Percentiles rank a stretch among this genome's conserved stretches.
Evolutionary conservation across 2,888 invertebrate species (phyloP).

Genomic region (Trimorus sp.): DNA sequence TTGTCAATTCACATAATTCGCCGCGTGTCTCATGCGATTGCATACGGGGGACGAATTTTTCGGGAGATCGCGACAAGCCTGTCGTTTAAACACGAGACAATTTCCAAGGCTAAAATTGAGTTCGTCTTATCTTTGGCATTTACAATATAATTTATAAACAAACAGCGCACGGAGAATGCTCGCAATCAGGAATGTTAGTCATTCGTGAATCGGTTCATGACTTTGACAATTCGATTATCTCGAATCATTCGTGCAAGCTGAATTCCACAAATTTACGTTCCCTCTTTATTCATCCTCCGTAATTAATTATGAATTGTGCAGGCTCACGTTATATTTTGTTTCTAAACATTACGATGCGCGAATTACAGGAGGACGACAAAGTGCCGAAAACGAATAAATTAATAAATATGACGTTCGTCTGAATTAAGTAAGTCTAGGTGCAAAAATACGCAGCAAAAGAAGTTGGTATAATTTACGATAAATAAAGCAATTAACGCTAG

Average conservation of each 20-base stretch:
- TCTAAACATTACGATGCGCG: background rate
- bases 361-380: slow-evolving; percentile 32
- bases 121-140: slow-evolving; percentile 73
- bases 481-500: slow-evolving; percentile 46
- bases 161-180: slow-evolving; percentile 46
- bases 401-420: slow-evolving; percentile 22
- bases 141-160: slow-evolving; percentile 68
- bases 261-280: slow-evolving; percentile 1
- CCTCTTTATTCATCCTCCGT: slow-evolving; percentile 16
- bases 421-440: slow-evolving; percentile 18
- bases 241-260: slow-evolving; percentile 22
- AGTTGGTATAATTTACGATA: too few species aligned
- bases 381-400: slow-evolving; percentile 22
- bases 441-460: slow-evolving; percentile 12
- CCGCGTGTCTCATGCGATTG: slow-evolving; percentile 1
- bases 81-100: slow-evolving; percentile 53
- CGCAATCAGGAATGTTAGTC: slow-evolving; percentile 49
- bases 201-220: slow-evolving; percentile 32
- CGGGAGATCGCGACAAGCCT: slow-evolving; percentile 38
- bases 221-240: slow-evolving; percentile 13
- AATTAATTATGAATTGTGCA: slow-evolving; percentile 14
- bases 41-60: slow-evolving; percentile 38
- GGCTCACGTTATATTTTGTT: background rate
- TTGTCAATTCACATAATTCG: slow-evolving; percentile 13
- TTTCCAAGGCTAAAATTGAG: slow-evolving; percentile 72